Base-by-base conservation (phyloP, 2,888 invertebrate genomes). In the Slavum lentiscoides region DNA sequence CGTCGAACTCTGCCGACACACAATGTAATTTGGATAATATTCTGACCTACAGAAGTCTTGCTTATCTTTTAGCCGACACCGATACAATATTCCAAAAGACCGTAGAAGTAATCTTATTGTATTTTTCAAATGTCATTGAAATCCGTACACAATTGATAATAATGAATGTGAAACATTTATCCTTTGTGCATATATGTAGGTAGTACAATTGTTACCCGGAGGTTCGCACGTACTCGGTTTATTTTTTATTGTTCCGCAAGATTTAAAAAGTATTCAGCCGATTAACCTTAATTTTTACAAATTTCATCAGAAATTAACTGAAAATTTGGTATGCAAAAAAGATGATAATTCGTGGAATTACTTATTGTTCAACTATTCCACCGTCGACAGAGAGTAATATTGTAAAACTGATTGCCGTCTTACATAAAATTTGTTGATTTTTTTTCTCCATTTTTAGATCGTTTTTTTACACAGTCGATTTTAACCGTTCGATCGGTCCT, bases 161-260 rank as follows among this genome's bases (percentile, higher is more conserved):
- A 49, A 49, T 11, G 15, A 11, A 15, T 49, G 3, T 49, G 49
- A 39, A 21, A 23, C n/a, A 62, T 59, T 39, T 49, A 30, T 68
- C 11, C 59, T 62, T 0, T 13, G 19, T 21, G 8, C 37, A 23
- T 23, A 39, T 70, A 19, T 61, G 8, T 43, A 90, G 90, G 89
- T 94, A 1, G 92, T 93, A 2, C 90, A 94, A 86, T 96, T 96
- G 95, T 88, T 96, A 83, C 94, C 96, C 53, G 97, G 96, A 67
- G 96, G 96, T 68, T 91, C 96, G 89, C 91, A 91, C 87, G 92
- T 96, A 72, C 88, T 95, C 85, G 96, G 93, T 87, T 89, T 95
- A 84, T 96, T 95, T 87, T 88, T 94, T 58, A 90, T 92, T 80
- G 91, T 80, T 53, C 77, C 77, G 23, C 30, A 55, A 64, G 70